Base-by-base conservation (phyloP, 2,113 vertebrate genomes). In the Silurus glanis region DNA sequence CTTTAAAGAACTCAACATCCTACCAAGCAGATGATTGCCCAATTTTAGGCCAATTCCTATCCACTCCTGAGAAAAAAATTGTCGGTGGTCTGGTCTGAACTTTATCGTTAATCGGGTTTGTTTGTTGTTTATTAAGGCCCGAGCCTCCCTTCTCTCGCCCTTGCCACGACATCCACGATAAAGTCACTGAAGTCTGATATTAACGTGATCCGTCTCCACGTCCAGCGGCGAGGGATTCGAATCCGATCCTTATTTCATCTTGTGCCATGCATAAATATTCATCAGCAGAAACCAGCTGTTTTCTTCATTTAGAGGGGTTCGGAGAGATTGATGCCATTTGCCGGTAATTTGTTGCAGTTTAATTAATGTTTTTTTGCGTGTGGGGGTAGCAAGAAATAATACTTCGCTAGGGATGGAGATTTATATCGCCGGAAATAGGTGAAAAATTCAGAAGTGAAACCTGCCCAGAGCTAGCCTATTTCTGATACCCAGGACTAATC, bases 231-330 rank as follows among this genome's bases (percentile, higher is more conserved):
- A 89, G 90, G 89, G 91, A 90, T 89, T 88, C 56, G 61, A 53
- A 85, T 90, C 91, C 89, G 90, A 92, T 90, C 86, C 72, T 84
- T 45, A 81, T 88, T 91, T 92, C 91, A 87, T 89, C 90, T 75
- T 88, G 91, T 78, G 89, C 86, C 9, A 80, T 85, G 89, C 87
- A 93, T 93, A 93, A 93, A 94, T 95, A 94, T 95, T 94, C 93
- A 94, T 93, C 87, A 89, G 83, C 90, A 85, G 90, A 94, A 94
- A 95, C 85, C 93, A 94, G 92, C 88, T 95, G 94, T 93, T 94
- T 94, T 86, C 88, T 86, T 90, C 91, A 92, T 93, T 92, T 94
- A 93, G 91, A 92, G 85, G 37, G 76, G 90, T 13, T 78, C 62
- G 86, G 88, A 13, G 71, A 90, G 69, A 90, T 80, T 91, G 88